Base-by-base conservation (phyloP, 2,888 invertebrate genomes). In the Hemithea aestivaria region DNA sequence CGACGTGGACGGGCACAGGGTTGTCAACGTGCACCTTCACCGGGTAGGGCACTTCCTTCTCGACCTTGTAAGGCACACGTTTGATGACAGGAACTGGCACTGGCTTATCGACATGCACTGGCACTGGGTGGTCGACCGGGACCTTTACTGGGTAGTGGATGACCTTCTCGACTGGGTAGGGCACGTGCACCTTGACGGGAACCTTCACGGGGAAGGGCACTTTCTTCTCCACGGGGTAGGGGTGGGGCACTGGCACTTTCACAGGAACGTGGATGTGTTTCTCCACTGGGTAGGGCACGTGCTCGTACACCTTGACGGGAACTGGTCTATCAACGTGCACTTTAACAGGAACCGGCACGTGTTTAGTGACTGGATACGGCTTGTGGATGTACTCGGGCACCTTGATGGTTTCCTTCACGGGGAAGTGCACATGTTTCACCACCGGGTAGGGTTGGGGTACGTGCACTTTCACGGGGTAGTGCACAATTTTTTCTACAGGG, bases 1-100 rank as follows among this genome's bases (percentile, higher is more conserved):
- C 93, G 1, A 94, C 93, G 45, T 92, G 92, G 8, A 92, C 92
- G 5, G 93, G 92, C 3, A 93, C 89, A 25, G 91, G 94, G 61
- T 91, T 89, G 27, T 93, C 91, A 21, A 90, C 88, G 29, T 80
- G 88, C 27, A 92, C 90, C 69, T 93, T 91, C 1, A 93, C 92
- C 34, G 92, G 92, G 67, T 91, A 91, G 26, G 91, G 92, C 27
- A 92, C 91, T 31, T 87, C 82, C 72, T 93, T 93, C 57, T 92
- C 92, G 0, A 93, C 91, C 35, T 91, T 91, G 73, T 93, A 93
- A 1, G 93, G 93, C 30, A 94, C 91, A 34, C 90, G 92, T 66
- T 93, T 93, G 57, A 92, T 92, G 0, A 94, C 91, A 28, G 88
- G 91, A 0, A 92, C 90, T 3, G 94, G 91, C 35, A 91, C 89